Base-by-base conservation (phyloP, 2,113 vertebrate species). In the Carlito syrichta region DNA sequence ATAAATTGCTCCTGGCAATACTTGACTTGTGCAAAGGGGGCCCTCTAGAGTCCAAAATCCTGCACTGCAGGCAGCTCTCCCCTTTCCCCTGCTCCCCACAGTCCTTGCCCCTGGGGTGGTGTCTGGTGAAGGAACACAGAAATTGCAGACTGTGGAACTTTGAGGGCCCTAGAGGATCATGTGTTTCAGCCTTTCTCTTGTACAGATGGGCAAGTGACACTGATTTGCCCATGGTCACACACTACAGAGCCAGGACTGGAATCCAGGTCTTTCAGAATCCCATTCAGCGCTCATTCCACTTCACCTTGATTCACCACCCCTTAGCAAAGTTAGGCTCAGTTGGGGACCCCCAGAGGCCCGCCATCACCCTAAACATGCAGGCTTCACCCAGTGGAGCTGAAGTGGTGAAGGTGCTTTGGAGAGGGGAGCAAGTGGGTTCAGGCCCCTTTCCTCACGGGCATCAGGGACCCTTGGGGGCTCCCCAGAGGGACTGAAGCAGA, bases 41-140 rank as follows among this genome's bases (percentile, higher is more conserved):
- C 79, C 97, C 89, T 89, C 97, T 98, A 82, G 96, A 96, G 96
- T 93, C 60, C 52, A 23, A 68, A 79, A 81, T 87, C 63, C 58
- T 77, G 17, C 32, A 94, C 48, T 95, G 85, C 78, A 94, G 54
- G 69, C 8, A n/a, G 38, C 66, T 1, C 13, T 54, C 6, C 52
- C 32, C 19, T 56, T 22, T n/a, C 8, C 54, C 11, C 52, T 62
- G 45, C 16, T 2, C 2, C 23, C 0, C 3, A 3, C n/a, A 58
- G 22, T 38, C n/a, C 25, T 27, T 38, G n/a, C 0, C 2, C 35
- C 52, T 60, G 78, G 40, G 84, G n/a, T 45, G 45, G 76, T n/a
- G 23, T 23, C 82, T 71, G 35, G 38, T 58, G 58, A 84, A n/a
- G n/a, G 56, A 71, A 54, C 22, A 54, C 45, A 82, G 66, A 54